Evolutionary conservation across 2,113 vertebrate species (phyloP), one percentile per base, ranked within the genome.

Genomic region (Rhynchomys soricoides): DNA sequence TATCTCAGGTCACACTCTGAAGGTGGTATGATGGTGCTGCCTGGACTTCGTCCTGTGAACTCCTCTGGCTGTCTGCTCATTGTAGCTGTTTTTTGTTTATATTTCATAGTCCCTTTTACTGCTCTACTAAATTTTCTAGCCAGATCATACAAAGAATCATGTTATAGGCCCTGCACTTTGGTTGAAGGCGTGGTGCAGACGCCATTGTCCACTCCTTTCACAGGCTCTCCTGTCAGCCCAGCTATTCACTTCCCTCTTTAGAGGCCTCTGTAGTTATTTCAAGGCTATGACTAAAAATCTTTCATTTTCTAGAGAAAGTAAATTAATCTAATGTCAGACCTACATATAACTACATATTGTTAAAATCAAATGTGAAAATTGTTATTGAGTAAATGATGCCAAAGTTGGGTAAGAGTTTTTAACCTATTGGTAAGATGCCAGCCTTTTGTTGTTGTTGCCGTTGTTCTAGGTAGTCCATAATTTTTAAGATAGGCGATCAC

Each of bases 31-130:
- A n/a, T 48, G 37, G 17, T 66, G 34, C 55, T 48, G n/a, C 8
- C 24, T 92, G 26, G 52, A 89, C 43, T 95, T 13, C 64, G 83
- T 22, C 7, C 62, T 89, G 13, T 93, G 83, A 92, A 40, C 10
- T 88, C 37, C 34, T 62, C n/a, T 24, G n/a, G 24, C 45, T 75
- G 7, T 31, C 43, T 90, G 52, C 57, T 93, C 19, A 68, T 83
- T 90, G 45, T 1, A 78, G 70, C n/a, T 43, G 40, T 68, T 22
- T 96, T 96, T 90, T 91, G 50, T 93, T 87, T 94, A 75, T 89
- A 89, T 26, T 64, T 68, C 79, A 88, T 40, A 75, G 17, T 95
- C 26, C 57, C 22, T 89, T 91, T 95, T 82, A 78, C 15, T 89
- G 1, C 52, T 77, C 22, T 89, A 52, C 79, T 64, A 74, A 89